Base-by-base conservation (phyloP, 2,888 invertebrate genomes). In the Chorisops tibialis region DNA sequence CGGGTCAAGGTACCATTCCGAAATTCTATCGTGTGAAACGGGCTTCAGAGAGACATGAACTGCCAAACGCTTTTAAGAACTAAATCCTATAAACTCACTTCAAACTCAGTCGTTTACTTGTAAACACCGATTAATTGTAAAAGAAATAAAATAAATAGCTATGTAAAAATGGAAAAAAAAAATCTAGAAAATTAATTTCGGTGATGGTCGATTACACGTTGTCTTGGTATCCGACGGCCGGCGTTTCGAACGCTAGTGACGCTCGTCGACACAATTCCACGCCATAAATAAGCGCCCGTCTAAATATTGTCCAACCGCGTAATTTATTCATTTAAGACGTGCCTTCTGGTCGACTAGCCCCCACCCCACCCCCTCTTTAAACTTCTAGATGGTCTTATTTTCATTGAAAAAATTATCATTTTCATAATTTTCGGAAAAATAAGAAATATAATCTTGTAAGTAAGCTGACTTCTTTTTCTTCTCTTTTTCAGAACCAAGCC, bases 241-340 rank as follows among this genome's bases (percentile, higher is more conserved):
- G 56, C 56, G 47, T 45, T 45, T 45, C 35, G 24, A 21, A 41
- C 22, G 30, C 30, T 9, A 7, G 30, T 16, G n/a, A 16, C 41
- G n/a, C 41, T 1, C 41, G 16, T n/a, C 41, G 41, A 51, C 41
- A 22, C 51, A 51, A 51, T 60, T 60, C 43, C 51, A 50, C 60
- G 50, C 51, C 60, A 60, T 60, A 60, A 60, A 60, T 60, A 51
- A 60, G 38, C 21, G 18, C 43, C 43, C 61, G 52, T 61, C 52
- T 43, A 52, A 61, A 61, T 45, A 52, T 61, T 61, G 61, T 61
- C 61, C 61, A 52, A 61, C 47, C 61, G 52, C 51, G 51, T 61
- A 61, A 61, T 61, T 61, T 61, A 61, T 61, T 61, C 51, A 61
- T 61, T 52, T 61, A 43, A 61, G 52, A 52, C 37, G 51, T 18